Conservation (phyloP, 2,888 invertebrate species). For the Achlya flavicornis region DNA sequence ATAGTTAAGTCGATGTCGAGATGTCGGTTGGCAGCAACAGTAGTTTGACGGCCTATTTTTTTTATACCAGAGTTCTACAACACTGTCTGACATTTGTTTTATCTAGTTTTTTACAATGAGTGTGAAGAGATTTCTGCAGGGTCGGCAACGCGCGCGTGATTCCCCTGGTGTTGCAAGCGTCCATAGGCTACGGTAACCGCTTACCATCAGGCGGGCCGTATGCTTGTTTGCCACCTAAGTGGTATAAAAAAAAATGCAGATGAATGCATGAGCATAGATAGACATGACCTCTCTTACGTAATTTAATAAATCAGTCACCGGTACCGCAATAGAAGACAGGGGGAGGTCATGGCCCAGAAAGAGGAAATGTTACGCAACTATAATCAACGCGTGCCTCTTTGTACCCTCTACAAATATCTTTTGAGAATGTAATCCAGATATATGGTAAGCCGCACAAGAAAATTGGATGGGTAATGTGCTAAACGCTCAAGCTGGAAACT, state of each 20-base stretch:
- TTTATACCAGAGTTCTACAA: too few species aligned
- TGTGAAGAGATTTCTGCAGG: not conserved
- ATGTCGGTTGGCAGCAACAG: too few species aligned
- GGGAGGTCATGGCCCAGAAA: constrained; percentile 24
- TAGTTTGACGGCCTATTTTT: too few species aligned
- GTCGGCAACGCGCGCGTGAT: too few species aligned
- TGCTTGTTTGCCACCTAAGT: too few species aligned
- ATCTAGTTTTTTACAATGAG: not conserved
- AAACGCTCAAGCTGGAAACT: not conserved
- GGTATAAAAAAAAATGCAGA: not conserved
- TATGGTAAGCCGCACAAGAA: constrained; percentile 19
- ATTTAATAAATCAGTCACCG: constrained; percentile 6
- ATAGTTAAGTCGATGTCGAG: too few species aligned
- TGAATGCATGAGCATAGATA: not conserved
- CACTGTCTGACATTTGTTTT: not conserved
- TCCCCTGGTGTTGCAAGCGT: too few species aligned
- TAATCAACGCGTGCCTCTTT: constrained; percentile 17
- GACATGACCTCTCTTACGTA: not conserved
- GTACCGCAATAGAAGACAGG: constrained; percentile 19
- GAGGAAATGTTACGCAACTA: constrained; percentile 26
- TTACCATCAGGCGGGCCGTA: too few species aligned
- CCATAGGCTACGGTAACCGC: too few species aligned
- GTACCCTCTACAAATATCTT: constrained; percentile 31
- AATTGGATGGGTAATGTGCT: constrained; percentile 7
- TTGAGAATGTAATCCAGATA: constrained; percentile 32